Base-by-base conservation (phyloP, 2,888 invertebrate species). In the Eupithecia subfuscata region DNA sequence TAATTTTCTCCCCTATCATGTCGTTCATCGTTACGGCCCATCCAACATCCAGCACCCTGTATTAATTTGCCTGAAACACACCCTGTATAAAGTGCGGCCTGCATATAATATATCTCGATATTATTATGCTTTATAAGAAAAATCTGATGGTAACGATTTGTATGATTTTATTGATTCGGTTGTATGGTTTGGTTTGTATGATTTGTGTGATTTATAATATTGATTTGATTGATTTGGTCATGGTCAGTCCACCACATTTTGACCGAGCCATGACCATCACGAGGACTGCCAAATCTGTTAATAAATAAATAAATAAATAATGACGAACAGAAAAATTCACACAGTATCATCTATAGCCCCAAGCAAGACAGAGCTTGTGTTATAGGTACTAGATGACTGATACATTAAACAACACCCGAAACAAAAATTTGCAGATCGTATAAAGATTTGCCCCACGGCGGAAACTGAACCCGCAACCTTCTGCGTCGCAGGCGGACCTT, bases 21-120 rank as follows among this genome's bases (percentile, higher is more conserved):
- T 78, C 78, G 75, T 80, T 79, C 75, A 30, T 75, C 73, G 81
- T 79, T 79, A 80, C 75, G 75, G 74, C 79, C 78, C 75, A 80
- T 80, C 79, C 78, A 76, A 80, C 81, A 78, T 73, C 71, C 75
- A 78, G 73, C 79, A 71, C 65, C 77, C 81, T 78, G 80, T 82
- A 82, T 82, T 82, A 82, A 82, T 82, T 79, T 81, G 80, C 80
- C 75, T 78, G 77, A 69, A 82, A 80, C 81, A 81, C 77, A 79
- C 75, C 74, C 81, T 71, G 81, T 81, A 82, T 82, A 81, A 82
- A 80, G 75, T 75, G 79, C 81, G 79, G 82, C 77, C 81, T 82
- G 82, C 80, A 14, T 48, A 18, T 48, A 3, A 5, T 18, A 48
- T 18, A 18, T 9, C 2, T 9, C n/a, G 18, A 8, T 48, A n/a